Evolutionary conservation across 2,888 invertebrate species (phyloP), one percentile per base, ranked within the genome.

Genomic region (Pseudoips prasinana): DNA sequence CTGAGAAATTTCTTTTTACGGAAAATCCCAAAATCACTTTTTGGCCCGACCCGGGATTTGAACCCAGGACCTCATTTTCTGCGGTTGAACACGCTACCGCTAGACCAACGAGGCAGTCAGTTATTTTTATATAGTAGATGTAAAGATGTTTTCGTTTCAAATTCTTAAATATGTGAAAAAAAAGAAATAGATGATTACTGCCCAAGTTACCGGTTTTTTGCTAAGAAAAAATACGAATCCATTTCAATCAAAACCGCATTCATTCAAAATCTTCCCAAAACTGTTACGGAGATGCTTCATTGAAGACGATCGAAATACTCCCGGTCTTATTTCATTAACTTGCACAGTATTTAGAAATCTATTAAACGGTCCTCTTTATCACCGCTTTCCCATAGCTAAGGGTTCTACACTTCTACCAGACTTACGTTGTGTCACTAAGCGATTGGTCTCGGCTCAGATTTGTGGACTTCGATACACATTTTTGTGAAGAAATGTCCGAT

Each of bases 391-490:
- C 76, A 75, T 69, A 68, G 67, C 58, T 56, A 47, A 65, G 55
- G 54, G 60, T 58, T 62, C 50, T 49, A 64, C 55, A 53, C 59
- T 58, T 62, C 50, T 49, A 64, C 55, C 50, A 71, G 60, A 65
- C 63, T 73, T 58, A 49, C 60, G 58, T 65, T 68, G 76, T 75
- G 73, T 74, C 72, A 66, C 73, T 69, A 71, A 73, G 57, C 74
- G 66, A 83, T 85, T 80, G 43, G 81, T 54, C 51, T 53, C 75
- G 73, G 57, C 61, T 67, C 58, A 48, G 35, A 46, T 49, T 56
- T 44, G 46, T 47, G 29, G 44, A 48, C 41, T 65, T 55, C 43
- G 56, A 55, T 55, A 64, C 65, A 68, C 59, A 68, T 65, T 73
- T 73, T 68, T 65, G 59, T 66, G 29, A 64, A 70, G 66, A 70